Evolutionary conservation across 2,888 invertebrate genomes (phyloP).

Genomic region (Scaptomyza tumidula): DNA sequence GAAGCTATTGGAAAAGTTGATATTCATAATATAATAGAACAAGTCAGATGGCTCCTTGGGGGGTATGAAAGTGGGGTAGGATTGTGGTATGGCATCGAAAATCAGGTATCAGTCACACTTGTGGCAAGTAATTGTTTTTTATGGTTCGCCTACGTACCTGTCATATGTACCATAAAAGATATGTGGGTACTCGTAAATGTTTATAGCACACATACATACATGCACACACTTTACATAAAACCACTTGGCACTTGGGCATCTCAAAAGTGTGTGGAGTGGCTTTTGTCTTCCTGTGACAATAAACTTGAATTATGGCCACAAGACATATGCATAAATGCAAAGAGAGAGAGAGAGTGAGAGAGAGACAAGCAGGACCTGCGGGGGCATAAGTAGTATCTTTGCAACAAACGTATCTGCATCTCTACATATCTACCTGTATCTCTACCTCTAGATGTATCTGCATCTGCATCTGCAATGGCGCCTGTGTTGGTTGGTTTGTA

Average conservation of each 20-base stretch:
- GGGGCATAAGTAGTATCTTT: constrained; percentile 42
- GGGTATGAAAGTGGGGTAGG: no score
- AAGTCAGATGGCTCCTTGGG: no score
- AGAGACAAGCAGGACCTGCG: background rate
- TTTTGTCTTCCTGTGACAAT: constrained; percentile 61
- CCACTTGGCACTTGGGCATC: constrained; percentile 39
- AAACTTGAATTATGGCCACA: constrained; percentile 69
- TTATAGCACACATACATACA: background rate
- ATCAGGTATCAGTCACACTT: background rate
- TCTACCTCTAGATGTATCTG: constrained; percentile 15
- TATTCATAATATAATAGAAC: no score
- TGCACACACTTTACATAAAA: constrained; percentile 23
- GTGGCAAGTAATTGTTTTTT: constrained; percentile 4
- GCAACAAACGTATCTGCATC: constrained; percentile 23
- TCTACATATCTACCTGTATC: constrained; percentile 14
- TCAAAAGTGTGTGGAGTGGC: constrained; percentile 34
- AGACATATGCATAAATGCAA: constrained; percentile 56
- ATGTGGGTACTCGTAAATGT: background rate
- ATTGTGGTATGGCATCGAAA: background rate
- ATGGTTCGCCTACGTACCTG: constrained; percentile 7
- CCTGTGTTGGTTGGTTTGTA: background rate
- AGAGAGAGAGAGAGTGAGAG: constrained; percentile 1
- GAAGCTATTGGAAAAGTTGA: no score
- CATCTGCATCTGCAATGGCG: constrained; percentile 14
- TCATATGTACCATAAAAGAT: constrained; percentile 1